Conservation (phyloP, 1,140 invertebrate genomes). For the Drosophila orena region DNA sequence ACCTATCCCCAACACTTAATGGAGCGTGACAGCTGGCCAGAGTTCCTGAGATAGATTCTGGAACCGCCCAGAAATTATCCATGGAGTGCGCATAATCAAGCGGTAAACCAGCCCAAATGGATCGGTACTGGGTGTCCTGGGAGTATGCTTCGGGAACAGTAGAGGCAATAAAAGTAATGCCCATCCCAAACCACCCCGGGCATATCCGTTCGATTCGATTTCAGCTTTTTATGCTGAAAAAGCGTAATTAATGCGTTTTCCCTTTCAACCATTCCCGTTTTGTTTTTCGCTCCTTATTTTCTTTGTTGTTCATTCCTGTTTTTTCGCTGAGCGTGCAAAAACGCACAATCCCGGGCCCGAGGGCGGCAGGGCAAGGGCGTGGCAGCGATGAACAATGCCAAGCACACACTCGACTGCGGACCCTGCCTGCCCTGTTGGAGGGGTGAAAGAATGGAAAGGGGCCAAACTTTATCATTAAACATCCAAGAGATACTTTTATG, state of each 20-base stretch:
- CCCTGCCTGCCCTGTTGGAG: no score
- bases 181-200: conserved; percentile 52
- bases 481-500: conserved; percentile 81
- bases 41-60: conserved; percentile 51
- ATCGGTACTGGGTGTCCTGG: conserved; percentile 20
- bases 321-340: conserved; percentile 75
- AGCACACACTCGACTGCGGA: conserved; percentile 31
- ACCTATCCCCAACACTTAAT: not conserved
- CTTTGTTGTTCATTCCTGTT: conserved; percentile 28
- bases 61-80: conserved; percentile 40
- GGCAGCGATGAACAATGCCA: conserved; percentile 49
- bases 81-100: conserved; percentile 66
- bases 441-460: not conserved
- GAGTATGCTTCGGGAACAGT: conserved; percentile 24
- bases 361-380: conserved; percentile 40
- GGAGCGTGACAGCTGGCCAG: conserved; percentile 64
- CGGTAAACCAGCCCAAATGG: conserved; percentile 71
- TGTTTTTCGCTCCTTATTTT: conserved; percentile 28
- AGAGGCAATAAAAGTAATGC: conserved; percentile 41
- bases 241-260: conserved; percentile 80
- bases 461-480: conserved; percentile 77
- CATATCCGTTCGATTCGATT: conserved; percentile 52
- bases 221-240: conserved; percentile 66
- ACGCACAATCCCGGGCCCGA: conserved; percentile 40
- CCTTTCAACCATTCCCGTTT: conserved; percentile 52